phyloP scores from a whole-genome alignment of 2,113 vertebrate species.

The Nicator chloris region DNA sequence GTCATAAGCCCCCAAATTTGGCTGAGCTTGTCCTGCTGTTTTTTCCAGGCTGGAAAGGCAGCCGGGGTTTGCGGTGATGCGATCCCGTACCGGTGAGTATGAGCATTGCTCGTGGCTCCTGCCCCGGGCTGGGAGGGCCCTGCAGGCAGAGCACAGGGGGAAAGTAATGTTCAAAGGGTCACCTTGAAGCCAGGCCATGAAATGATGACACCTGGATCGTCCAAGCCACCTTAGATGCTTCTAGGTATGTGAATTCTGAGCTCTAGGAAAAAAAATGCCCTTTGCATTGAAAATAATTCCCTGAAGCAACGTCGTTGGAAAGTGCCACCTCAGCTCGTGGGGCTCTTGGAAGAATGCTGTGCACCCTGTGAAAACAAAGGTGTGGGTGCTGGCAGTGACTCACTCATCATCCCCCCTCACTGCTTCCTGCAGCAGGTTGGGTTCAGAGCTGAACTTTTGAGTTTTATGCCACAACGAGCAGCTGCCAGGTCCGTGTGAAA shows the following conservation, averaged over 20 bases:
- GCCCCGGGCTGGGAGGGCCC: rapidly evolving
- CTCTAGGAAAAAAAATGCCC: not conserved
- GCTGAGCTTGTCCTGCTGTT: not conserved
- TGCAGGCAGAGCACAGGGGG: rapidly evolving
- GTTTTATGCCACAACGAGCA: not conserved
- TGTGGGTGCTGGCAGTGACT: not conserved
- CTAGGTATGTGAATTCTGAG: not conserved
- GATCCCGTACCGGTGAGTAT: slow-evolving; percentile 62
- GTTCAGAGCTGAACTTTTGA: not conserved
- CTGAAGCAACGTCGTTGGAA: rapidly evolving
- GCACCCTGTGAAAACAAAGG: not conserved
- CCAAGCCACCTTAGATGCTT: not conserved
- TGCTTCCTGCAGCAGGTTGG: not conserved
- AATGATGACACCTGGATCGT: not conserved
- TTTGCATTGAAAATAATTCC: not conserved
- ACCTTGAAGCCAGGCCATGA: not conserved
- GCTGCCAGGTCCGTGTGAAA: not conserved
- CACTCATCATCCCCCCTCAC: not conserved
- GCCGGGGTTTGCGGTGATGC: slow-evolving; percentile 30
- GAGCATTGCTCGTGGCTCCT: rapidly evolving
- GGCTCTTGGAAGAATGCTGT: not conserved
- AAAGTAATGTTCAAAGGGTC: not conserved
- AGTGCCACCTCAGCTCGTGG: rapidly evolving
- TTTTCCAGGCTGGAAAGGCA: slow-evolving; percentile 41
- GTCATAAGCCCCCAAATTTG: not conserved